Evolutionary conservation across 2,888 invertebrate genomes (phyloP).

Genomic region (Icerya purchasi): DNA sequence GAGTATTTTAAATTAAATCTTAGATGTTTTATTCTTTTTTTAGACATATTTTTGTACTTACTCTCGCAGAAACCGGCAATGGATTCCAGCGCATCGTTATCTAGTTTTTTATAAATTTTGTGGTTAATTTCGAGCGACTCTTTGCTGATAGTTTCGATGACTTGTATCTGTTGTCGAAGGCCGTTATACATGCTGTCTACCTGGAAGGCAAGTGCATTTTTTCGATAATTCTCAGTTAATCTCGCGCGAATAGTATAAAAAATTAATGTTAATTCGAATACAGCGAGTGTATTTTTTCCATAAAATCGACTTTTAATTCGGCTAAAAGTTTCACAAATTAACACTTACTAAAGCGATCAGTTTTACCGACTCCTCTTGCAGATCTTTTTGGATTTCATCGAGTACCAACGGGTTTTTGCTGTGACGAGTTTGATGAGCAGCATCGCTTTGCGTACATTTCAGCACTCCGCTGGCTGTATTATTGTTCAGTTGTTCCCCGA

Average conservation of each 20-base stretch:
- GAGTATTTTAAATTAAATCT: too few species aligned
- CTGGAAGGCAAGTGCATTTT: too few species aligned
- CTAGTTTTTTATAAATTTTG: neutral
- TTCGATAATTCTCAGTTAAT: too few species aligned
- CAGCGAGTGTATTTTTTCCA: too few species aligned
- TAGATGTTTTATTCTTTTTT: too few species aligned
- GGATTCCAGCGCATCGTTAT: neutral
- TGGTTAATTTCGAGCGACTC: neutral
- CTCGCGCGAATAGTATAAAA: too few species aligned
- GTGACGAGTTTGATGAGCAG: neutral
- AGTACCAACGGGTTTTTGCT: neutral
- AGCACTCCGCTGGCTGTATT: neutral
- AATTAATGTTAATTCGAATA: too few species aligned
- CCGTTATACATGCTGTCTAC: neutral
- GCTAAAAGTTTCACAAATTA: too few species aligned
- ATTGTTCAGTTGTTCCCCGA: neutral
- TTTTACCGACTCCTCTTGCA: neutral
- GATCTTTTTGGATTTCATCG: neutral
- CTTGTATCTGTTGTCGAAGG: neutral
- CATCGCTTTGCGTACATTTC: neutral
- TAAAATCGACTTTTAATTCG: too few species aligned
- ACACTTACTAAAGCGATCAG: neutral
- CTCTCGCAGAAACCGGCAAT: neutral
- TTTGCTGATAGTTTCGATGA: neutral
- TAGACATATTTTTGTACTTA: too few species aligned